Base-by-base conservation (phyloP, 2,797 vertebrate genomes). In the Hafferia zeledoni region DNA sequence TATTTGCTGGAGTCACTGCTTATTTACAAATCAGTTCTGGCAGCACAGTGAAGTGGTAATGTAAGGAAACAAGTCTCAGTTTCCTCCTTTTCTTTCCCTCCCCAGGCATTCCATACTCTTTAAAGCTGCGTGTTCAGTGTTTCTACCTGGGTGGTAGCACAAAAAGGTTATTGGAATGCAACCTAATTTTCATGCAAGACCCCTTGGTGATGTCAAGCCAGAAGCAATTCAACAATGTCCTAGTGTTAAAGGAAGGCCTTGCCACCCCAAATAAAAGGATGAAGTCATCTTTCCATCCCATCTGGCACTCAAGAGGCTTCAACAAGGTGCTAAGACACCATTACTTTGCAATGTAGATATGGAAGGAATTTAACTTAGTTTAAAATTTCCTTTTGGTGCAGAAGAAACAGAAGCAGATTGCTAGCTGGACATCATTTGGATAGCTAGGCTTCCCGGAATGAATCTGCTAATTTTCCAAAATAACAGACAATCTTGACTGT, bases 61-160 rank as follows among this genome's bases (percentile, higher is more conserved):
- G 25, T 13, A 60, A 0, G 11, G 33, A 87, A 84, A 77, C 25
- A 79, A 31, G 68, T 17, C 27, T 83, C 61, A 44, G 28, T 7
- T 56, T 60, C 11, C n/a, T 67, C 22, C 31, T 57, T 19, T n/a
- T 63, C 31, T 30, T 74, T 49, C 22, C 18, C 23, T 33, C 12
- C 4, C 59, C 19, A 12, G 22, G 11, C 28, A 33, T 63, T 70
- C 59, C 63, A 72, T 7, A 41, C 2, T 4, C 43, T 44, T 37
- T 56, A 27, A 0, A 82, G 39, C 33, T 52, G 19, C 0, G 0
- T 12, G 6, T 56, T 37, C 75, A 39, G 15, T 16, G 47, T 49
- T 95, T 83, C 71, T 30, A 78, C 16, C 35, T n/a, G 20, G 11
- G 24, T 47, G 4, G 23, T 1, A 65, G 50, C 57, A 76, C 8